These are phyloP conservation scores for Micropoecilia bifurca DNA, from an alignment of 2,797 vertebrate genomes.

Conservation along the genomic window DNA sequence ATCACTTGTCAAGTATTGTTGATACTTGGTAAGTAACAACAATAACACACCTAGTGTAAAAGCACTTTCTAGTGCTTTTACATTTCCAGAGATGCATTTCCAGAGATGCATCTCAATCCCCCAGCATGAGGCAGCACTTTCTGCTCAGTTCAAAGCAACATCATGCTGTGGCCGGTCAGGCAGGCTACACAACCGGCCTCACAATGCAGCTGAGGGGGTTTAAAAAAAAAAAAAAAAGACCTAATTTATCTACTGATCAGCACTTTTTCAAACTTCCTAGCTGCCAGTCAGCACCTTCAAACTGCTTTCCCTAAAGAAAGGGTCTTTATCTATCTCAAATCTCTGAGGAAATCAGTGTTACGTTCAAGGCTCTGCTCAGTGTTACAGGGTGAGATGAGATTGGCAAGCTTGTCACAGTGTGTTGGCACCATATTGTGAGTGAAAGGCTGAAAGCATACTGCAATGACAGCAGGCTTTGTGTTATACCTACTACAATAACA, in stretches of 20 bases:
- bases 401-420: slow-evolving; percentile 2
- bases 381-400: neutral
- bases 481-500: neutral
- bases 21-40: no score
- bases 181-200: neutral
- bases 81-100: no score
- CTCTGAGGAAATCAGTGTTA: slow-evolving; percentile 21
- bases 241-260: slow-evolving; percentile 15
- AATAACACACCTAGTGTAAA: no score
- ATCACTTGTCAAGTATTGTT: slow-evolving; percentile 8
- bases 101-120: slow-evolving; percentile 14
- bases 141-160: slow-evolving; percentile 1
- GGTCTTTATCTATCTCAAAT: neutral
- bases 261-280: slow-evolving; percentile 5
- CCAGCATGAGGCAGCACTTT: slow-evolving; percentile 7
- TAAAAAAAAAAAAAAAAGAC: neutral
- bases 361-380: neutral
- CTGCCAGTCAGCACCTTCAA: neutral
- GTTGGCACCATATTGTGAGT: neutral
- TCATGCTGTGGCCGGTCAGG: neutral
- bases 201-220: neutral
- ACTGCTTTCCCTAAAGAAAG: neutral
- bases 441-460: neutral
- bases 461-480: neutral
- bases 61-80: no score